Evolutionary conservation across 2,797 vertebrate genomes (phyloP).

Genomic region (Sebastes kiyomatsui): DNA sequence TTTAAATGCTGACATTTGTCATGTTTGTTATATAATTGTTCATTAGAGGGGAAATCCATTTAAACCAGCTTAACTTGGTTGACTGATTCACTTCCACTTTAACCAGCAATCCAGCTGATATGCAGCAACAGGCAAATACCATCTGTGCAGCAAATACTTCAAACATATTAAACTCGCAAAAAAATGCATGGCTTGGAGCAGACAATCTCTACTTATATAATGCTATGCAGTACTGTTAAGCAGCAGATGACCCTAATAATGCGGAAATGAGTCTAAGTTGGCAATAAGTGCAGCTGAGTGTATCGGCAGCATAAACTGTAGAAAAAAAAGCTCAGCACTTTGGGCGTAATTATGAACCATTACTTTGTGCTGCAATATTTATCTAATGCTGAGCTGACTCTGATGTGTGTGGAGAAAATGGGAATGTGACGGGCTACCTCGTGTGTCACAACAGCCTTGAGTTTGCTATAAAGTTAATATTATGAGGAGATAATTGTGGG

Average conservation of each 20-base stretch:
- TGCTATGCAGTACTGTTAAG: background rate
- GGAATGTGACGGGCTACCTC: background rate
- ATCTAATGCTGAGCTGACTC: background rate
- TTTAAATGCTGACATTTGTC: no score
- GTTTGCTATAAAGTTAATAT: background rate
- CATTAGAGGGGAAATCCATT: no score
- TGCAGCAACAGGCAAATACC: slow-evolving; percentile 6
- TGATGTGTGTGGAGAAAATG: background rate
- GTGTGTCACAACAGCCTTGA: background rate
- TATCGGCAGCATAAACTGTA: slow-evolving; percentile 4
- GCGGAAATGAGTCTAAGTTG: background rate
- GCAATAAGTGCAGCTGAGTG: background rate
- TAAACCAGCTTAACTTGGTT: no score
- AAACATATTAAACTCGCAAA: background rate
- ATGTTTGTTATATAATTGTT: no score
- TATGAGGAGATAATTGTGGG: background rate
- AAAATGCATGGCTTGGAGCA: background rate
- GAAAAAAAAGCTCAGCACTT: background rate
- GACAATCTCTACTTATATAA: background rate
- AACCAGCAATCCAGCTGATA: background rate
- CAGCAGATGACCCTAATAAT: slow-evolving; percentile 13
- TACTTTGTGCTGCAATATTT: slow-evolving; percentile 2
- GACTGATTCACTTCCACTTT: no score
- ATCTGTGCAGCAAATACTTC: background rate
- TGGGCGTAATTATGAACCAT: slow-evolving; percentile 4